Evolutionary conservation across 2,888 invertebrate species (phyloP).

Genomic region (Tenodera sinensis): DNA sequence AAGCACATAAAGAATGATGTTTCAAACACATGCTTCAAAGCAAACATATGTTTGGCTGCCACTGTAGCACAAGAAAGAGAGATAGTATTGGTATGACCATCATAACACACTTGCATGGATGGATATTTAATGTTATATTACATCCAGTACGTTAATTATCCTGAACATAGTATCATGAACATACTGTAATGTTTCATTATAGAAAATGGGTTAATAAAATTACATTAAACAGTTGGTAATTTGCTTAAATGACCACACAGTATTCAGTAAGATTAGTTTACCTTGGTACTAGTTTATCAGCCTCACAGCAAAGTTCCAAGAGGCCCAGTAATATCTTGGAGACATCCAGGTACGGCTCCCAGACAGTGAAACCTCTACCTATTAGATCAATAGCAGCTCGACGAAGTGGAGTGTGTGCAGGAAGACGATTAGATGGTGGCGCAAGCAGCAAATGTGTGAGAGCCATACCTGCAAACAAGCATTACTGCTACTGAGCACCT

Average conservation of each 20-base stretch:
- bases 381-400: conserved; percentile 96
- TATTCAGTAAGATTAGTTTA: conserved; percentile 31
- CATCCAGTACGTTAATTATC: no score
- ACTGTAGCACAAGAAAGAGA: no score
- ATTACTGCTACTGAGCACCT: background rate
- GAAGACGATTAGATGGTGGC: conserved; percentile 78
- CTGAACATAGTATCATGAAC: no score
- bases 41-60: no score
- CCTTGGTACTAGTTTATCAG: conserved; percentile 84
- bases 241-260: no score
- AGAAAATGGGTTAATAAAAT: background rate
- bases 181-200: no score
- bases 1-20: no score
- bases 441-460: conserved; percentile 87
- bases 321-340: conserved; percentile 82
- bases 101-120: no score
- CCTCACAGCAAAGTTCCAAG: conserved; percentile 89
- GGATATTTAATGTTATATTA: no score
- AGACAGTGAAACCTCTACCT: conserved; percentile 95
- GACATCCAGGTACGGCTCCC: conserved; percentile 97
- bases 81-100: no score
- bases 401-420: conserved; percentile 87
- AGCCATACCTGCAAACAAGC: conserved; percentile 62
- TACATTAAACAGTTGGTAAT: background rate
- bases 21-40: no score